phyloP scores from a whole-genome alignment of 2,113 vertebrate genomes.

The Phyllostomus discolor region DNA sequence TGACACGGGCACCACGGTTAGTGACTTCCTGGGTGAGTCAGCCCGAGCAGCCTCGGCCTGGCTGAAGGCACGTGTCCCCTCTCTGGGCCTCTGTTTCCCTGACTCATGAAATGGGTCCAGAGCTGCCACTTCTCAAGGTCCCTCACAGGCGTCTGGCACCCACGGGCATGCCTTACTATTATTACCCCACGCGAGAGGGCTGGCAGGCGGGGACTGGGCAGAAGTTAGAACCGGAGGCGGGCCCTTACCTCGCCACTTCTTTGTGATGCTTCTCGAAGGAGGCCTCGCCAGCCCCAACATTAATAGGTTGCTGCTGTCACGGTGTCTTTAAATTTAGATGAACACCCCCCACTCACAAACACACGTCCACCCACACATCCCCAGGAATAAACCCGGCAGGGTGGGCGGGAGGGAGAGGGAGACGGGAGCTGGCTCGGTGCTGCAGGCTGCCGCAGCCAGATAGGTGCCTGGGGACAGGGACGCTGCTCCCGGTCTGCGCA shows the following conservation, averaged over 20 bases:
- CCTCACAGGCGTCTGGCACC: background rate
- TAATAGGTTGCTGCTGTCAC: constrained; percentile 35
- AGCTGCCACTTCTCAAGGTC: background rate
- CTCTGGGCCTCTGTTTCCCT: background rate
- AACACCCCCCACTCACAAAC: background rate
- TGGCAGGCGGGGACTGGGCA: background rate
- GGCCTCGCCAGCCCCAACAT: background rate
- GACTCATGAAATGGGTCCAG: background rate
- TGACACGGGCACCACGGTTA: background rate
- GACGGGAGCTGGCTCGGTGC: background rate
- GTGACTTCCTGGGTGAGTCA: too few species aligned
- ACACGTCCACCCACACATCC: constrained; percentile 37
- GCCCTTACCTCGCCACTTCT: background rate
- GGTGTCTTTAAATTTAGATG: constrained; percentile 58
- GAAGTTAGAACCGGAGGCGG: background rate
- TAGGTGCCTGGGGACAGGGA: background rate
- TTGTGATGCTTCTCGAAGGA: background rate
- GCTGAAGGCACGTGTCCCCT: rapidly evolving
- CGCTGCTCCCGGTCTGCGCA: background rate
- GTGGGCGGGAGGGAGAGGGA: background rate
- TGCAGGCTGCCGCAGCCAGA: background rate
- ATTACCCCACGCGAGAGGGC: background rate
- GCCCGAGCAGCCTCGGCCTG: background rate
- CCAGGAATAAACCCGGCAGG: constrained; percentile 41
- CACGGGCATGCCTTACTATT: rapidly evolving